Evolutionary conservation across 2,888 invertebrate genomes (phyloP), one percentile per base, ranked within the genome.

Genomic region (Antitype chi): DNA sequence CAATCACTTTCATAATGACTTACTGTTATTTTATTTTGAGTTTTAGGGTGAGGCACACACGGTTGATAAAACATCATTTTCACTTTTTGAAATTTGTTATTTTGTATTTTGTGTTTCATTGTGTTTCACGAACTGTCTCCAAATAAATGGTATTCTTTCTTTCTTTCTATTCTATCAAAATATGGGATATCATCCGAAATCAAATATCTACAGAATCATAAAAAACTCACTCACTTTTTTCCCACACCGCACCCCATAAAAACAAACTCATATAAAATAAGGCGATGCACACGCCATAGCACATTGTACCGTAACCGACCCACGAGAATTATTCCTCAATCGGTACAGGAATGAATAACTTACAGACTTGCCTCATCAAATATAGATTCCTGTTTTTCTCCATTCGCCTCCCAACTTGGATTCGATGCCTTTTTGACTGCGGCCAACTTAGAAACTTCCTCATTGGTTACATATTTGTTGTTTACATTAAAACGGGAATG

Each of bases 301-400:
- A 75, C 59, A 74, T 32, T 70, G 76, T 63, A 66, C 59, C 47
- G 59, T 32, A 68, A 59, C 82, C 38, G 70, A 74, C 78, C 85
- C 82, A 68, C 78, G 78, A 84, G 88, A 89, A 92, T 92, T 92
- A 92, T 92, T 92, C 87, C 89, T 90, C 92, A 91, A 91, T 92
- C 91, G 91, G 78, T 86, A 79, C 80, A 86, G 85, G 74, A 88
- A 88, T 92, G 92, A 92, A 92, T 93, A 92, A 90, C 88, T 91
- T 85, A 86, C 68, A 85, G 83, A 81, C 82, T 87, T 82, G 84
- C 80, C 89, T 91, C 89, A 93, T 93, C 91, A 92, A 92, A 92
- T 88, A 93, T 92, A 89, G 84, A 93, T 92, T 84, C 83, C 73
- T 78, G 87, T 90, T 91, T 91, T 92, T 90, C 89, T 86, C 86